Conservation (phyloP, 2,888 invertebrate genomes). For the Autographa pulchrina region DNA sequence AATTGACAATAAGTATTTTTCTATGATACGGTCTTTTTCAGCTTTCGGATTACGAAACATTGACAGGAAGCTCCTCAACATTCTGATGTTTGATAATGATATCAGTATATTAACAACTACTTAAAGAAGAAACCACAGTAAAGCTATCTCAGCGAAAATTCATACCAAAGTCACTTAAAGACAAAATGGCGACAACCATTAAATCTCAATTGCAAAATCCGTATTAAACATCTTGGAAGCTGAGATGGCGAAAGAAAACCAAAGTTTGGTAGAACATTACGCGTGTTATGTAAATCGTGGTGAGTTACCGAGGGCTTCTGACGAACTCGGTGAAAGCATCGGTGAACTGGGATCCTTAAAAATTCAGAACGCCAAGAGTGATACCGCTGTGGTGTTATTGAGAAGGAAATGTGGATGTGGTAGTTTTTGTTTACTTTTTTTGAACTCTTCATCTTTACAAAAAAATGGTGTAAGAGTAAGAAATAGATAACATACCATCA, state of each 20-base stretch:
- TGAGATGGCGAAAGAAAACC: slow-evolving; percentile 61
- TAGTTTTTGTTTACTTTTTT: slow-evolving; percentile 12
- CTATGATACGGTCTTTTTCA: too few species aligned
- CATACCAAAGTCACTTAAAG: neutral
- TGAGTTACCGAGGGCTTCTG: slow-evolving; percentile 60
- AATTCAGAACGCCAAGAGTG: slow-evolving; percentile 79
- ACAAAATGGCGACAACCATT: neutral
- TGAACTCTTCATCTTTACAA: too few species aligned
- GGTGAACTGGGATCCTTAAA: slow-evolving; percentile 76
- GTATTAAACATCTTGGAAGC: slow-evolving; percentile 51
- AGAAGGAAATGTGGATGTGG: slow-evolving; percentile 36
- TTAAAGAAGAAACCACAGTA: neutral
- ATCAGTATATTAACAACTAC: neutral
- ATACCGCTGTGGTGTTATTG: slow-evolving; percentile 54
- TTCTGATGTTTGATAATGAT: too few species aligned
- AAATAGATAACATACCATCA: too few species aligned
- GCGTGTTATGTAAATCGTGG: slow-evolving; percentile 81
- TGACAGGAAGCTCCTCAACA: too few species aligned
- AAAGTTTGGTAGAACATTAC: slow-evolving; percentile 76
- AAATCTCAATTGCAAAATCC: slow-evolving; percentile 38
- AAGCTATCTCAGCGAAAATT: neutral
- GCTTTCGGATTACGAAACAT: too few species aligned
- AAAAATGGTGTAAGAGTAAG: too few species aligned
- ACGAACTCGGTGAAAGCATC: slow-evolving; percentile 78
- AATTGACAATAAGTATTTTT: too few species aligned